Evolutionary conservation across 2,113 vertebrate species (phyloP), one percentile per base, ranked within the genome.

Genomic region (Rattus rattus): DNA sequence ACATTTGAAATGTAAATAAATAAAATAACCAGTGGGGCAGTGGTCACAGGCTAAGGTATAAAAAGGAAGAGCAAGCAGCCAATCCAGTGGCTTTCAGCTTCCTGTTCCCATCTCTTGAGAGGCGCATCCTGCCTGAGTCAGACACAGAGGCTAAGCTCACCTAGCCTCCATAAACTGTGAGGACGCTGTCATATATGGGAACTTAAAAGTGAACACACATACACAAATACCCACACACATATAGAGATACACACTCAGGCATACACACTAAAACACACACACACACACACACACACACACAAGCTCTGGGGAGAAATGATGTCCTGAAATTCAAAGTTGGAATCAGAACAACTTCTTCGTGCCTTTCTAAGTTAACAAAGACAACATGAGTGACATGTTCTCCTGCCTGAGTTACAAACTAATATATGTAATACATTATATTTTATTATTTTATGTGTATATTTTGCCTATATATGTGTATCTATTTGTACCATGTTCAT

Each of bases 281-380:
- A 36, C 33, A 80, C 12, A 12, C 8, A 22, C 36, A 81, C 0
- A 59, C 4, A 81, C 0, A 39, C 11, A 54, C 28, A 56, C 4
- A 80, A 43, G 39, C 2, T 4, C 22, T 28, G 39, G 16, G 59
- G 8, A 14, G 65, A 12, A 14, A 86, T 20, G 28, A 20, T 89
- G 19, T 72, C 94, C 85, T 87, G 7, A 79, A 91, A 79, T 81
- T 94, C 30, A 70, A 69, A 95, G 19, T 12, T 91, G n/a, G 94
- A 52, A 79, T 73, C 67, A 56, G 65, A 56, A 49, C 77, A 7
- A 13, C 63, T 89, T 88, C 86, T 87, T 22, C 75, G 7, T 28
- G 33, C 56, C 65, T 69, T 96, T 81, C n/a, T 88, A 61, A 85
- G 92, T 65, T 94, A 90, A 2, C 56, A 86, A 73, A 61, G 30